Evolutionary conservation across 1,140 invertebrate genomes (phyloP).

Genomic region (Apis cerana): DNA sequence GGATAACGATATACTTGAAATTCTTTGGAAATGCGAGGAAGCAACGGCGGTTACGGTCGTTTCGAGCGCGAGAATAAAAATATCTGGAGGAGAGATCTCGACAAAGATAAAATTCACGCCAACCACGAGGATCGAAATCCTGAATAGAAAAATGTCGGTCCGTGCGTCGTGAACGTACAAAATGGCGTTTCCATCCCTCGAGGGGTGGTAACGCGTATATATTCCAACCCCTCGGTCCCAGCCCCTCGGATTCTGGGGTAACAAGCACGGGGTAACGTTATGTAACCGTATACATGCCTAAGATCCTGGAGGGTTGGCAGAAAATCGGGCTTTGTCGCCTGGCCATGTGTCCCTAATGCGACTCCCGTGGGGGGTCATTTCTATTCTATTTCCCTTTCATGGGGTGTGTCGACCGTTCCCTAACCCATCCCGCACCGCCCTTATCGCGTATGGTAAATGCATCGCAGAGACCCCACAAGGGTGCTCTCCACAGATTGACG

Average conservation of each 20-base stretch:
- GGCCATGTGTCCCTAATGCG: constrained; percentile 81
- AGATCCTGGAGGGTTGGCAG: constrained; percentile 74
- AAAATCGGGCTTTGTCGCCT: constrained; percentile 77
- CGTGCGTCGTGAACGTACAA: constrained; percentile 59
- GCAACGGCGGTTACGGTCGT: neutral
- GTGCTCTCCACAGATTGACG: constrained; percentile 78
- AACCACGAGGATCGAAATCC: constrained; percentile 23
- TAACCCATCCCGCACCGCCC: constrained; percentile 61
- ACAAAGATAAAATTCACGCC: constrained; percentile 50
- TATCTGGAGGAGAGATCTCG: constrained; percentile 19
- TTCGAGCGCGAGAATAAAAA: neutral
- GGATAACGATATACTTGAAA: neutral
- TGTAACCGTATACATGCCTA: constrained; percentile 79
- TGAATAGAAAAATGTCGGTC: constrained; percentile 57
- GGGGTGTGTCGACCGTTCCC: constrained; percentile 73
- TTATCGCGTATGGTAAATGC: constrained; percentile 81
- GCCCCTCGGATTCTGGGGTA: constrained; percentile 68
- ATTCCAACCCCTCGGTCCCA: constrained; percentile 69
- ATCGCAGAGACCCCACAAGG: constrained; percentile 79
- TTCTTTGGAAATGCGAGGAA: no score
- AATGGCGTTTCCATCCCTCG: constrained; percentile 70
- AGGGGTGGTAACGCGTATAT: constrained; percentile 70
- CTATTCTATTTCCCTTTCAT: constrained; percentile 81
- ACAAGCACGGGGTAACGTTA: constrained; percentile 70
- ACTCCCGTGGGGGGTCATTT: constrained; percentile 80